phyloP scores from a whole-genome alignment of 1,140 invertebrate species.

The Euura saliciscinereae region DNA sequence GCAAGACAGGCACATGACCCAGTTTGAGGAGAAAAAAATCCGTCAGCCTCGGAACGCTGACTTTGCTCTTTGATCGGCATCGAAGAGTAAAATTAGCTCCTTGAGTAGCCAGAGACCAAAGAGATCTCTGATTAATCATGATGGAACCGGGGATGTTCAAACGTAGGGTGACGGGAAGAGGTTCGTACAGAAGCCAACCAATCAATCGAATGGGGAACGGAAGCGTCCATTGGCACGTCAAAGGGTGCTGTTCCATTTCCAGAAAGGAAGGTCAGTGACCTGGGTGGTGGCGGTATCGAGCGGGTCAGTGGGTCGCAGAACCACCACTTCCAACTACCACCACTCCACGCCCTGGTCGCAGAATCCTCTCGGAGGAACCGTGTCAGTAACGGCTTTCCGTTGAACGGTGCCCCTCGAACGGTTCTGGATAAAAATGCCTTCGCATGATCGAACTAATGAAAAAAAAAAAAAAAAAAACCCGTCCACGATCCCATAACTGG shows the following conservation, averaged over 20 bases:
- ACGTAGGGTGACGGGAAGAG: too few species aligned
- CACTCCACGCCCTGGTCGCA: constrained; percentile 5
- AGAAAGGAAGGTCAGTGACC: constrained; percentile 54
- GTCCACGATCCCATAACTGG: background rate
- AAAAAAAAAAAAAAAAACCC: background rate
- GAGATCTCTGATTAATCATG: too few species aligned
- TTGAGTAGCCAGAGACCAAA: too few species aligned
- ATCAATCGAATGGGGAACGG: background rate
- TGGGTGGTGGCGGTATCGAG: constrained; percentile 58
- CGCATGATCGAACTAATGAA: too few species aligned
- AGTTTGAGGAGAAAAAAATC: too few species aligned
- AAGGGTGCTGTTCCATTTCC: background rate
- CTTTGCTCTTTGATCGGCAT: too few species aligned
- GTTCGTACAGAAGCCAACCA: background rate
- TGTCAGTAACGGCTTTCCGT: background rate
- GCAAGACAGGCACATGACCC: too few species aligned
- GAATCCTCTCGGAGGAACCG: background rate
- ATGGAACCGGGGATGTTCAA: too few species aligned
- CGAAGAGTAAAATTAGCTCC: too few species aligned
- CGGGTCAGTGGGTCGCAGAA: constrained; percentile 61
- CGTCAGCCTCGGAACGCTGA: too few species aligned
- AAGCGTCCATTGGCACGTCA: background rate
- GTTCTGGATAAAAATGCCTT: background rate
- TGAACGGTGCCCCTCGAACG: background rate
- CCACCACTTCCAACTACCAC: constrained; percentile 10